phyloP scores from a whole-genome alignment of 2,113 vertebrate species.

The Dasyprocta punctata region DNA sequence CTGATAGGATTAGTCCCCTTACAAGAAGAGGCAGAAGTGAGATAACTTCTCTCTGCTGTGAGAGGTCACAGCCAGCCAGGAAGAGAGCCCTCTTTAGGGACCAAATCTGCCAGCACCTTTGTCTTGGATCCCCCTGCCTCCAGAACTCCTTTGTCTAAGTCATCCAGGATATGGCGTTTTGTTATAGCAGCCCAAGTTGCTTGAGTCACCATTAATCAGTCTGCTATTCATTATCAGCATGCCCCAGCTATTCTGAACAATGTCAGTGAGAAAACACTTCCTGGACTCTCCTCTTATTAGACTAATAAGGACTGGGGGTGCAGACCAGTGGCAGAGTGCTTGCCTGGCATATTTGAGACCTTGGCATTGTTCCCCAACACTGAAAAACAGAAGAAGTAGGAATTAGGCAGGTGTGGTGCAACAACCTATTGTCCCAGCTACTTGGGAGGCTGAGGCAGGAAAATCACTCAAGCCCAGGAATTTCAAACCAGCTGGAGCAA shows the following conservation, averaged over 20 bases:
- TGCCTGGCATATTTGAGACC: background rate
- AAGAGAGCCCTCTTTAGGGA: background rate
- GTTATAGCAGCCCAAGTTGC: background rate
- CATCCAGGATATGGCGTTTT: background rate
- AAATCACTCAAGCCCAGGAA: background rate
- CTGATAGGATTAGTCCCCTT: background rate
- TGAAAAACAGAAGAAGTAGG: background rate
- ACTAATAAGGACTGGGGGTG: background rate
- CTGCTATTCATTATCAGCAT: background rate
- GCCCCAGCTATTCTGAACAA: background rate
- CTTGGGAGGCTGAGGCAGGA: background rate
- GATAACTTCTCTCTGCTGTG: background rate
- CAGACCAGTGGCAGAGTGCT: background rate
- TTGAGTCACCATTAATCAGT: background rate
- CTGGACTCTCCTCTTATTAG: background rate
- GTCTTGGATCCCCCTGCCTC: background rate
- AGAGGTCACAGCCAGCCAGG: background rate
- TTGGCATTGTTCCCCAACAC: background rate
- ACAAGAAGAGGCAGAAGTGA: background rate
- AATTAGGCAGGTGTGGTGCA: background rate
- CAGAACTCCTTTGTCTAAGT: background rate
- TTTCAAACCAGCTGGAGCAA: background rate
- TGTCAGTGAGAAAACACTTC: background rate
- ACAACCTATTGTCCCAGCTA: background rate
- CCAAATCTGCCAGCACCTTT: background rate